These are phyloP conservation scores for Nettapus auritus DNA, from an alignment of 2,113 vertebrate species.

Conservation along the genomic window DNA sequence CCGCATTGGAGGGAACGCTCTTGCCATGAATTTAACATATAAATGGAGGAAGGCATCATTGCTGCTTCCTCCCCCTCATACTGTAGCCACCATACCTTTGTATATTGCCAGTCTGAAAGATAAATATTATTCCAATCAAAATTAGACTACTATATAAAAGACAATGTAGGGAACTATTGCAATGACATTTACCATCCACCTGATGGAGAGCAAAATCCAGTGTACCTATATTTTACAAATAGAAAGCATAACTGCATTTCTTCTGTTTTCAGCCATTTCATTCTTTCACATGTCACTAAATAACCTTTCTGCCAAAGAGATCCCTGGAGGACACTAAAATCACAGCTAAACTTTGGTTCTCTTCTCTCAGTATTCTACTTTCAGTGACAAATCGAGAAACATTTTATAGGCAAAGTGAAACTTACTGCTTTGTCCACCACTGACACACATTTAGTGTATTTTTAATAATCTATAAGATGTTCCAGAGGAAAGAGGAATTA, in stretches of 20 bases:
- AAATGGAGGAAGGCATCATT: neutral
- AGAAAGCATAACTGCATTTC: neutral
- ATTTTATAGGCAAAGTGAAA: neutral
- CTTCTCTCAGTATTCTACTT: neutral
- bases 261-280: neutral
- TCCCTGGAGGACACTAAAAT: neutral
- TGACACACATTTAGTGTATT: neutral
- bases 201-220: neutral
- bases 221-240: accelerated
- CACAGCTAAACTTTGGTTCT: neutral
- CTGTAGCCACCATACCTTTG: neutral
- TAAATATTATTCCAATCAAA: neutral
- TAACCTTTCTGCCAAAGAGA: neutral
- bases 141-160: neutral
- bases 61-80: neutral
- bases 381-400: neutral
- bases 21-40: neutral
- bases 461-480: neutral
- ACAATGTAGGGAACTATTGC: neutral
- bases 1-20: neutral
- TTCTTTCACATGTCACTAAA: neutral
- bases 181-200: neutral
- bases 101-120: neutral
- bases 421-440: neutral
- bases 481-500: neutral